phyloP scores from a whole-genome alignment of 2,888 invertebrate species.

The Proisotoma minuta region DNA sequence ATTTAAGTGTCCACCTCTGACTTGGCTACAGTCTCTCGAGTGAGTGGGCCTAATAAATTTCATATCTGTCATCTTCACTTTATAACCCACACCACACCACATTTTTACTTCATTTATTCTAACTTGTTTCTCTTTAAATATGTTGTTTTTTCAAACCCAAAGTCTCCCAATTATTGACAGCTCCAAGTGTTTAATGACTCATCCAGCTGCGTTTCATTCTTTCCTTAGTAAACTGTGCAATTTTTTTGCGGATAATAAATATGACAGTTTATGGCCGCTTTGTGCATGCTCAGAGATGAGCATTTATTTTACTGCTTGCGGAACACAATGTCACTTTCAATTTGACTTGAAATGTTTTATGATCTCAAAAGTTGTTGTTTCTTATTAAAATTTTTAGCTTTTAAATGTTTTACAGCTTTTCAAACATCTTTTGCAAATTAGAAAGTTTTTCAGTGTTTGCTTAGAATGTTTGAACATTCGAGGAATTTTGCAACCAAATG shows the following conservation, averaged over 20 bases:
- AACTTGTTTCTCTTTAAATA: not conserved
- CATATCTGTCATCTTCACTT: not conserved
- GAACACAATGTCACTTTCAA: not conserved
- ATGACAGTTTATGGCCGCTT: too few relatives aligned
- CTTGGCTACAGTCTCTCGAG: too few relatives aligned
- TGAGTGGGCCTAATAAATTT: not conserved
- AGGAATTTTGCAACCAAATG: not conserved
- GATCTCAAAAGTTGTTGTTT: not conserved
- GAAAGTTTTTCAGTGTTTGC: not conserved
- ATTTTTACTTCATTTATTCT: not conserved
- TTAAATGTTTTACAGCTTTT: not conserved
- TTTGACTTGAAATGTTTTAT: conserved; percentile 4
- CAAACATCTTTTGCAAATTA: not conserved
- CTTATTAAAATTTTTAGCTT: not conserved
- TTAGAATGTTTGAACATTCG: not conserved
- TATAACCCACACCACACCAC: too few relatives aligned
- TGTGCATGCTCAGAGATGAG: not conserved
- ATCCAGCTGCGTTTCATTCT: not conserved
- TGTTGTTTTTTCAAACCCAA: not conserved
- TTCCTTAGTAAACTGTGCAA: not conserved
- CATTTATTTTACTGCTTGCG: not conserved
- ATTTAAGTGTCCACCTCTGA: not conserved
- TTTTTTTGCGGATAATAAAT: too few relatives aligned
- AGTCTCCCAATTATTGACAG: not conserved
- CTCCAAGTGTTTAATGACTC: not conserved